A percentile compares a stretch with the other conserved stretches of the same genome.
phyloP scores from a whole-genome alignment of 2,888 invertebrate species.

The Ormyrus pomaceus region DNA sequence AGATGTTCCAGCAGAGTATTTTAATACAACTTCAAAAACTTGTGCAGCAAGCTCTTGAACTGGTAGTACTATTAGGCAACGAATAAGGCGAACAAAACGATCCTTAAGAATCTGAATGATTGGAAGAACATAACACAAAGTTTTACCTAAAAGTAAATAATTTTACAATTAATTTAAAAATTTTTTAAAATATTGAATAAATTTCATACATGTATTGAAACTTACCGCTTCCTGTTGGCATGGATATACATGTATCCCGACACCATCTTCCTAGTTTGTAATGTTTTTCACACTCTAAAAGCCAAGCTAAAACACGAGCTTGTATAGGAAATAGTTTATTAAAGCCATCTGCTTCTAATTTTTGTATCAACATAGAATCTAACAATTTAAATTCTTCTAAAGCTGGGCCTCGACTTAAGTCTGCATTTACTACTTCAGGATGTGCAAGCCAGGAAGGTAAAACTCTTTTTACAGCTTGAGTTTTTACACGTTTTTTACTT shows the following conservation, averaged over 20 bases:
- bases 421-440: constrained; percentile 86
- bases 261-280: constrained; percentile 82
- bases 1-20: constrained; percentile 82
- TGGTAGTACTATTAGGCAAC: constrained; percentile 94
- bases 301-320: constrained; percentile 85
- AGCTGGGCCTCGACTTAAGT: constrained; percentile 77
- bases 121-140: constrained; percentile 94
- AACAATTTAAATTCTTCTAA: constrained; percentile 78
- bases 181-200: background rate
- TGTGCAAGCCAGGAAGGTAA: constrained; percentile 92
- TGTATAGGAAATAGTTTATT: constrained; percentile 91
- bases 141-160: constrained; percentile 79
- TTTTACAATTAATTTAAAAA: constrained; percentile 22
- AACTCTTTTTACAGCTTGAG: constrained; percentile 81
- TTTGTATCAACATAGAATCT: constrained; percentile 80
- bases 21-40: constrained; percentile 88
- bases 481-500: constrained; percentile 62
- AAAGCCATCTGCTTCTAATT: constrained; percentile 84
- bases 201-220: constrained; percentile 4
- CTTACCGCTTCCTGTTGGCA: constrained; percentile 95
- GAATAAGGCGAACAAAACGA: constrained; percentile 81
- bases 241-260: constrained; percentile 95
- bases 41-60: constrained; percentile 94
- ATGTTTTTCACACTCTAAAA: constrained; percentile 81
- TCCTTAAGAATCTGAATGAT: constrained; percentile 83